A percentile compares a stretch with the other conserved stretches of the same genome.
Conservation (phyloP, 1,140 invertebrate genomes). For the Drosophila lacertosa region DNA sequence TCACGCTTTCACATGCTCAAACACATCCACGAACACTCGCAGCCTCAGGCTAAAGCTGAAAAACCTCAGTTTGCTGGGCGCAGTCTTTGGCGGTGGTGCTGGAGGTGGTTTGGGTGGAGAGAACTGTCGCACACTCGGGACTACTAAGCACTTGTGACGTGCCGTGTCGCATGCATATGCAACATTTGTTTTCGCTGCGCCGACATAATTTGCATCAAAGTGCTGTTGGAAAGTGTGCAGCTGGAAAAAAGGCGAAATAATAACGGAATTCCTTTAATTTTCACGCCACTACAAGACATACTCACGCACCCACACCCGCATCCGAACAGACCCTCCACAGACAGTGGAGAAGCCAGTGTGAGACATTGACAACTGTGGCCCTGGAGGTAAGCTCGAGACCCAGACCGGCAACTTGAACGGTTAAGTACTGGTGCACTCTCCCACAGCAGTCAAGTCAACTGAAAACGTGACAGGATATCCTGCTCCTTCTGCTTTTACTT, state of each 20-base stretch:
- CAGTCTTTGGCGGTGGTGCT: not conserved
- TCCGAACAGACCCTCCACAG: not conserved
- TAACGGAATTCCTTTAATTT: slow-evolving; percentile 83
- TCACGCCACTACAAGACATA: slow-evolving; percentile 62
- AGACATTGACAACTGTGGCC: slow-evolving; percentile 77
- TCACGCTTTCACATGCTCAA: slow-evolving; percentile 50
- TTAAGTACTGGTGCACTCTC: slow-evolving; percentile 73
- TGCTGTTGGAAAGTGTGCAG: slow-evolving; percentile 62
- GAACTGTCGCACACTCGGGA: slow-evolving; percentile 59
- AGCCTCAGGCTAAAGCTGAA: slow-evolving; percentile 3
- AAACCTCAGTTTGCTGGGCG: slow-evolving; percentile 35
- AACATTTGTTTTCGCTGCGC: slow-evolving; percentile 78
- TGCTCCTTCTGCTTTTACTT: slow-evolving; percentile 46
- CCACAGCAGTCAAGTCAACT: slow-evolving; percentile 79
- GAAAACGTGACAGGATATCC: slow-evolving; percentile 82
- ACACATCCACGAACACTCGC: slow-evolving; percentile 13
- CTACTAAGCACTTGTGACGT: slow-evolving; percentile 80
- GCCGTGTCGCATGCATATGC: slow-evolving; percentile 73
- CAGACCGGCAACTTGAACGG: slow-evolving; percentile 74
- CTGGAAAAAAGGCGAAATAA: slow-evolving; percentile 71
- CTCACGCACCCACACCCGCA: not conserved
- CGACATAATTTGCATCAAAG: slow-evolving; percentile 79
- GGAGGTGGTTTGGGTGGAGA: slow-evolving; percentile 11
- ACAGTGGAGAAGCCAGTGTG: slow-evolving; percentile 32
- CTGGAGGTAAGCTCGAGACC: slow-evolving; percentile 37